Base-by-base conservation (phyloP, 2,888 invertebrate genomes). In the Drosophila subquinaria region DNA sequence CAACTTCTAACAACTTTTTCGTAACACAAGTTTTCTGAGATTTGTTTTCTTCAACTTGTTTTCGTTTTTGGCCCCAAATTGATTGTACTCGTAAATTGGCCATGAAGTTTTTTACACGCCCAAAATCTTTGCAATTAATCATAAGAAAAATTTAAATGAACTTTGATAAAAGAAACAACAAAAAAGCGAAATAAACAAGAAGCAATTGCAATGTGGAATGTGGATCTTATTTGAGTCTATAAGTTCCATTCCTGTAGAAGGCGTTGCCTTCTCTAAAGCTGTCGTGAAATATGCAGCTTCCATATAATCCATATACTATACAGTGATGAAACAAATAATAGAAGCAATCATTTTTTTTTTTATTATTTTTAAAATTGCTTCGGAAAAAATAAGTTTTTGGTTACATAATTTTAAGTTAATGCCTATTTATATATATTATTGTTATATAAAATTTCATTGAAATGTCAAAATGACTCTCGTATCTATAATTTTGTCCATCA, bases 1-100 rank as follows among this genome's bases (percentile, higher is more conserved):
- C 68, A 67, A 76, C 70, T 67, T 27, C 13, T 23, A 45, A 79
- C 76, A 76, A 76, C 60, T 75, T 67, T 61, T 40, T 48, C 30
- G 4, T 11, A 36, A n/a, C 27, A 36, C 27, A 27, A 27, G 27
- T 27, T 33, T 36, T 33, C 13, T 17, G 20, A 23, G 47, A 40
- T 62, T 70, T 17, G 17, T 17, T 61, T 61, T 36, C 9, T n/a
- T 43, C 50, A 50, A 63, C 27, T 56, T 59, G 50, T 52, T 38
- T 36, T n/a, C 17, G 52, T 30, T 27, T 0, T n/a, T 61, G 36
- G 23, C 3, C n/a, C 33, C 75, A 51, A 63, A 60, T 67, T 53
- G 45, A 43, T 27, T 30, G 30, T 30, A 17, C 23, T 47, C 13
- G 11, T 27, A 33, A 63, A 64, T 52, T 63, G 51, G n/a, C 55